phyloP scores from a whole-genome alignment of 2,888 invertebrate genomes.

The Tridacna crocea region DNA sequence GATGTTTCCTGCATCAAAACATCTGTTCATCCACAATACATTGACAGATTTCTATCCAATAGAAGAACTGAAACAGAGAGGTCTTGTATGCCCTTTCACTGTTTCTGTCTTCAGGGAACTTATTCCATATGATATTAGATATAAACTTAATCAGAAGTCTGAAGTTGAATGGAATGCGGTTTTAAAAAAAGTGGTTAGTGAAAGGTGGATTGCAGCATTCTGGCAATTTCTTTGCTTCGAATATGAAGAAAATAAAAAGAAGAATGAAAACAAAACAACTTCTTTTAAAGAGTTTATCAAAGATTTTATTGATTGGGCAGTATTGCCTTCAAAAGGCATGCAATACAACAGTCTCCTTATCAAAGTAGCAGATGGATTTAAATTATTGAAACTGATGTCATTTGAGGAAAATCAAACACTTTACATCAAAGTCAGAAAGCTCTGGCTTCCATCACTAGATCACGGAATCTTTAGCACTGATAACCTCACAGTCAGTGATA shows the following conservation, averaged over 20 bases:
- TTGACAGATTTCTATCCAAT: not conserved
- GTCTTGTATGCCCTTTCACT: not conserved
- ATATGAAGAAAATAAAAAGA: not conserved
- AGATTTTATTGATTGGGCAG: not conserved
- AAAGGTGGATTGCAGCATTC: not conserved
- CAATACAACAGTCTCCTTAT: no score
- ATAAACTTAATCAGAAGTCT: not conserved
- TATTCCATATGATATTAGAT: not conserved
- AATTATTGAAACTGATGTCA: no score
- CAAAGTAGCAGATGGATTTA: no score
- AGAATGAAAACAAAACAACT: no score
- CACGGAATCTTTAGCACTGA: no score
- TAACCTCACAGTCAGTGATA: no score
- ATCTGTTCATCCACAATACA: not conserved
- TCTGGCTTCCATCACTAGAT: no score
- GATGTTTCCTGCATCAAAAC: slow-evolving; percentile 16
- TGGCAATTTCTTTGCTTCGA: not conserved
- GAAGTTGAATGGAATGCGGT: not conserved
- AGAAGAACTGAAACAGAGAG: not conserved
- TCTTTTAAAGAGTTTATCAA: no score
- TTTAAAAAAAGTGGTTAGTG: not conserved
- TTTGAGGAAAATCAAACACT: no score
- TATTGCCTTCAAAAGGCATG: not conserved
- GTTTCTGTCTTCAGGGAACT: not conserved
- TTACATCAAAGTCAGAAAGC: no score